These are phyloP conservation scores for Eristalis arbustorum DNA, from an alignment of 2,888 invertebrate species.

Conservation along the genomic window DNA sequence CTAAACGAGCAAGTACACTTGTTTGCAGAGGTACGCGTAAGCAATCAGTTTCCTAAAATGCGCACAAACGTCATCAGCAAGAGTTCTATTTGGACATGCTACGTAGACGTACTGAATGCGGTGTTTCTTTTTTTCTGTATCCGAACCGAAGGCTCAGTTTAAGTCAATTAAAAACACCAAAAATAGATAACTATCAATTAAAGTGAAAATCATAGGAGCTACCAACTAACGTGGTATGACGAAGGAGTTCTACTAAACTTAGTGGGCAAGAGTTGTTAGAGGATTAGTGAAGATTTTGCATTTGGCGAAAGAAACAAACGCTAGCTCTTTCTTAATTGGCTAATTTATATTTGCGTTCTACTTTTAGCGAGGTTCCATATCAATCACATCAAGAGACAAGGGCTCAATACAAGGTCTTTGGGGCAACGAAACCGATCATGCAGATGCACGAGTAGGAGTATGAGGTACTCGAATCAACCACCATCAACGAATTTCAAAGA, in stretches of 20 bases:
- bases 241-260: constrained; percentile 50
- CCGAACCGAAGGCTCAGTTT: constrained; percentile 56
- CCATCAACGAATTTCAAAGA: constrained; percentile 33
- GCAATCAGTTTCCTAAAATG: constrained; percentile 56
- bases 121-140: constrained; percentile 43
- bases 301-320: constrained; percentile 12
- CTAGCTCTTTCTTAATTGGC: constrained; percentile 44
- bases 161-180: constrained; percentile 72
- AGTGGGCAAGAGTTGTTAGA: background rate
- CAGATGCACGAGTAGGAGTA: constrained; percentile 27
- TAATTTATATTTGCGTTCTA: constrained; percentile 55
- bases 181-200: constrained; percentile 72
- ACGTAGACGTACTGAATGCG: constrained; percentile 11
- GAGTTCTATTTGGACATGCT: constrained; percentile 65
- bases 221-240: constrained; percentile 39
- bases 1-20: constrained; percentile 11
- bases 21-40: constrained; percentile 5
- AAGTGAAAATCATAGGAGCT: constrained; percentile 59
- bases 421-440: constrained; percentile 26
- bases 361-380: constrained; percentile 27
- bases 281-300: constrained; percentile 9
- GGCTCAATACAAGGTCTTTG: constrained; percentile 55
- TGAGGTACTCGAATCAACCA: constrained; percentile 19
- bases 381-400: constrained; percentile 40
- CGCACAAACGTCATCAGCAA: constrained; percentile 43